Conservation (phyloP, 2,113 vertebrate species). For the Pelecanus crispus region DNA sequence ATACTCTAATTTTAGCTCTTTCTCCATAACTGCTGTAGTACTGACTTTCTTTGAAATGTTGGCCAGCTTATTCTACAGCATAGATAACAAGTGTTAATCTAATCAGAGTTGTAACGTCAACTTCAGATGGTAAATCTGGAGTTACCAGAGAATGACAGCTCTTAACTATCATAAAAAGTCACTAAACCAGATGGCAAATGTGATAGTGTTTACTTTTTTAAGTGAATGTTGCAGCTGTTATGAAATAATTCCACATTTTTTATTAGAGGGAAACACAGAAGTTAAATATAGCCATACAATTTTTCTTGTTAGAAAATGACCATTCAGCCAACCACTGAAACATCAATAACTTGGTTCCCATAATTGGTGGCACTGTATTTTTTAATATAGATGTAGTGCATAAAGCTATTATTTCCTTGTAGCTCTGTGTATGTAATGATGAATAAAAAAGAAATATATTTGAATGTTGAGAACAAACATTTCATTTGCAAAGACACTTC, state of each 20-base stretch:
- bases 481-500: not conserved
- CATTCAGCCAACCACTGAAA: not conserved
- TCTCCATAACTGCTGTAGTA: not conserved
- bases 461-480: not conserved
- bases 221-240: slow-evolving; percentile 44
- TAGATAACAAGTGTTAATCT: not conserved
- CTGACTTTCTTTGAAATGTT: not conserved
- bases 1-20: not conserved
- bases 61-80: not conserved
- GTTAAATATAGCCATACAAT: slow-evolving; percentile 17
- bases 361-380: not conserved
- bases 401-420: not conserved
- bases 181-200: slow-evolving; percentile 59
- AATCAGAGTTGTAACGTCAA: slow-evolving; percentile 21
- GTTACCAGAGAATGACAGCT: slow-evolving; percentile 36
- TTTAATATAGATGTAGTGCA: not conserved
- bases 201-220: slow-evolving; percentile 53
- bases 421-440: not conserved
- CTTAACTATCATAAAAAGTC: slow-evolving; percentile 37
- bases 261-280: slow-evolving; percentile 38
- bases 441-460: not conserved
- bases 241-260: slow-evolving; percentile 48
- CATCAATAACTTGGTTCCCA: not conserved
- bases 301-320: slow-evolving; percentile 32
- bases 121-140: slow-evolving; percentile 30